phyloP scores from a whole-genome alignment of 2,888 invertebrate genomes.

The Eilema griseolum region DNA sequence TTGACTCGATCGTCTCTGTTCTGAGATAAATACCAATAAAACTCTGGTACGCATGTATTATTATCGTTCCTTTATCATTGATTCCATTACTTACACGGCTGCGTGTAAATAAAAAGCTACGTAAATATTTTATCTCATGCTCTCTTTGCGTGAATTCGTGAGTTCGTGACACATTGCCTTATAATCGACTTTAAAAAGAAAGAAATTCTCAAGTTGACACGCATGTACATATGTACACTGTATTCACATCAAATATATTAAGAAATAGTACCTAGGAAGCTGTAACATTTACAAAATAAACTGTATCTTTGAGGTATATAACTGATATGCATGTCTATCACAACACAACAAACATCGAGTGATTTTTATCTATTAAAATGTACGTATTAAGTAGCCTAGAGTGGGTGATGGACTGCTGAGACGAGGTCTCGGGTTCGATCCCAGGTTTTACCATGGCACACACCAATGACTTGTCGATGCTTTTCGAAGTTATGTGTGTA shows the following conservation, averaged over 20 bases:
- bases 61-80: conserved; percentile 7
- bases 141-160: not conserved
- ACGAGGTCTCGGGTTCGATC: too few relatives aligned
- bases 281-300: not conserved
- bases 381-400: too few relatives aligned
- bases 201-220: not conserved
- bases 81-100: conserved; percentile 3
- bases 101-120: conserved; percentile 8
- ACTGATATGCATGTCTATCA: too few relatives aligned
- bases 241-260: not conserved
- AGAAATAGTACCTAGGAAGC: not conserved
- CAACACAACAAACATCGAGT: not conserved
- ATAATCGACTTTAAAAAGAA: not conserved
- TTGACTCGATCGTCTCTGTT: not conserved
- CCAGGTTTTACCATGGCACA: too few relatives aligned
- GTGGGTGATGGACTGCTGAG: too few relatives aligned
- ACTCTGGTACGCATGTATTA: not conserved
- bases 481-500: too few relatives aligned
- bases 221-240: not conserved
- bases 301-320: too few relatives aligned
- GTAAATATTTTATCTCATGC: conserved; percentile 7
- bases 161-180: not conserved
- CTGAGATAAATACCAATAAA: not conserved
- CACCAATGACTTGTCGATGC: too few relatives aligned
- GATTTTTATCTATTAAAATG: too few relatives aligned